These are phyloP conservation scores for Lanistes nyassanus DNA, from an alignment of 1,140 invertebrate genomes.

Conservation along the genomic window DNA sequence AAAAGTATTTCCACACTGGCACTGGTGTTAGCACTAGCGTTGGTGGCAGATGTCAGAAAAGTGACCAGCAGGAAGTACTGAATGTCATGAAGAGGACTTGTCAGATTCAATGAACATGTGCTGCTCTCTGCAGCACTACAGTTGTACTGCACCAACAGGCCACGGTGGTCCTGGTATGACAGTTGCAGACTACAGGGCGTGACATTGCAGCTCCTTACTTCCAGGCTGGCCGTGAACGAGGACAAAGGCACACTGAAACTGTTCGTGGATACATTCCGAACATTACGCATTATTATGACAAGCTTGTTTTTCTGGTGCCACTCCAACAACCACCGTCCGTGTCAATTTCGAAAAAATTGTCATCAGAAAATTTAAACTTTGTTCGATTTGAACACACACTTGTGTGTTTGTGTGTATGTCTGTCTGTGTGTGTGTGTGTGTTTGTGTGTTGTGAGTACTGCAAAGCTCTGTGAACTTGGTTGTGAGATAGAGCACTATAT, in stretches of 20 bases:
- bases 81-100: not conserved
- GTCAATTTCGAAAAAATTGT: no score
- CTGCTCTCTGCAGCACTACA: not conserved
- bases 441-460: no score
- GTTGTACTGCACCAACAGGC: not conserved
- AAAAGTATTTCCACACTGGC: not conserved
- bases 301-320: no score
- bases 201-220: not conserved
- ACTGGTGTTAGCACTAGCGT: not conserved
- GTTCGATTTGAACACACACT: no score
- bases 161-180: not conserved
- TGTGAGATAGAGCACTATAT: no score
- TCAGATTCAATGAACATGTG: not conserved
- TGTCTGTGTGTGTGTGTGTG: no score
- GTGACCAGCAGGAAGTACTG: not conserved
- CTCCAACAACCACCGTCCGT: no score
- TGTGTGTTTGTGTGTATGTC: no score
- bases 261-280: not conserved
- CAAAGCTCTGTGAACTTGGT: no score
- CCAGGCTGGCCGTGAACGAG: not conserved
- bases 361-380: no score
- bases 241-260: conserved; percentile 13
- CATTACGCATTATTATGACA: no score
- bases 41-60: no score
- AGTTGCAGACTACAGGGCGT: not conserved